Conservation (phyloP, 2,888 invertebrate genomes). For the Icerya purchasi region DNA sequence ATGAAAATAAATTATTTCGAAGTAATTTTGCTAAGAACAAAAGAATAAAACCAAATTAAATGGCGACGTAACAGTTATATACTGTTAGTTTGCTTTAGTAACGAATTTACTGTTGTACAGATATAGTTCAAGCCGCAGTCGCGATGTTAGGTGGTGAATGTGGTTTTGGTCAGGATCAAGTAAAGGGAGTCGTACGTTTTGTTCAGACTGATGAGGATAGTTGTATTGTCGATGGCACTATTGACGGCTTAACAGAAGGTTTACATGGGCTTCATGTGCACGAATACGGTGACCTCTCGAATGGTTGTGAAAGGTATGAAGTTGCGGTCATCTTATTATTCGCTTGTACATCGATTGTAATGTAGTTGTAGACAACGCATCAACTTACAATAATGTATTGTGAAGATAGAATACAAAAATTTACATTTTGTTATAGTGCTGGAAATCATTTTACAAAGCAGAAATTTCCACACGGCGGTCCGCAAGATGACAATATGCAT, state of each 20-base stretch:
- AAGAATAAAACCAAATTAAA: too few relatives aligned
- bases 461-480: constrained; percentile 30
- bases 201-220: constrained; percentile 35
- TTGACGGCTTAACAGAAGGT: constrained; percentile 49
- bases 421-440: constrained; percentile 28
- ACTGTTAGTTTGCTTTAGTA: too few relatives aligned
- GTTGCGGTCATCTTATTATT: too few relatives aligned
- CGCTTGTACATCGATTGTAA: too few relatives aligned
- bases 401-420: too few relatives aligned
- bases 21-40: too few relatives aligned
- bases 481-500: constrained; percentile 25
- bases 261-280: constrained; percentile 38
- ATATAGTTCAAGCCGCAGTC: constrained; percentile 36
- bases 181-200: constrained; percentile 45
- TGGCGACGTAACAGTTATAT: too few relatives aligned
- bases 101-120: too few relatives aligned
- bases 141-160: constrained; percentile 35
- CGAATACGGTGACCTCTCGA: constrained; percentile 50
- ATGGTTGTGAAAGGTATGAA: constrained; percentile 33
- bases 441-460: constrained; percentile 39
- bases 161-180: constrained; percentile 26
- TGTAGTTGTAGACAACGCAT: too few relatives aligned
- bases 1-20: too few relatives aligned
- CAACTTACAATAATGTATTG: too few relatives aligned
- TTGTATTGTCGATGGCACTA: constrained; percentile 59